Evolutionary conservation across 2,888 invertebrate genomes (phyloP).

Genomic region (Mayetiola destructor): DNA sequence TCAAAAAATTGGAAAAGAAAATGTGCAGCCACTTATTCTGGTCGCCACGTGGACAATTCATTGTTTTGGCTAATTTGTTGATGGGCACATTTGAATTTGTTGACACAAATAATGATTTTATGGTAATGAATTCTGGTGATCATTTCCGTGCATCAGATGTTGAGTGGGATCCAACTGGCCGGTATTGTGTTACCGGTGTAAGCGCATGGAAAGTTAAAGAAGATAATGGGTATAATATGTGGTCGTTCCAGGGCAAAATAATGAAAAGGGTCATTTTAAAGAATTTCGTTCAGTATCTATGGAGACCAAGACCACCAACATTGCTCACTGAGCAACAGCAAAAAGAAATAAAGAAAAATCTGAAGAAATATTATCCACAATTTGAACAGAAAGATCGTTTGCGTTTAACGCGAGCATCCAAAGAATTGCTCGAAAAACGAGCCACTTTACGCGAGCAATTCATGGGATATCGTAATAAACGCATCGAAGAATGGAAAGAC

Average conservation of each 20-base stretch:
- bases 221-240: conserved; percentile 85
- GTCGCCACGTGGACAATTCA: conserved; percentile 91
- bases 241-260: conserved; percentile 87
- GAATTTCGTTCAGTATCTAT: conserved; percentile 84
- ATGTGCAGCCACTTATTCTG: conserved; percentile 87
- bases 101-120: conserved; percentile 84
- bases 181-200: conserved; percentile 90
- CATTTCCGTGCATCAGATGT: conserved; percentile 89
- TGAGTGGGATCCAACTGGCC: conserved; percentile 98
- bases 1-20: conserved; percentile 80
- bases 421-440: conserved; percentile 87
- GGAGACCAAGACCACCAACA: conserved; percentile 88
- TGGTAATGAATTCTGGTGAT: conserved; percentile 85
- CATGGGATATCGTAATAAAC: conserved; percentile 62
- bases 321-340: conserved; percentile 71
- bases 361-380: conserved; percentile 91
- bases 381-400: conserved; percentile 95
- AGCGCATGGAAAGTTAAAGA: conserved; percentile 94
- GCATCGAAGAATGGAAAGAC: conserved; percentile 56
- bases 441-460: conserved; percentile 76
- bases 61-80: conserved; percentile 78
- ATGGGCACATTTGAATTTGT: conserved; percentile 89
- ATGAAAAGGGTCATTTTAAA: conserved; percentile 70
- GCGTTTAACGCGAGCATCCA: conserved; percentile 81
- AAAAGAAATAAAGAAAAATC: conserved; percentile 90